Evolutionary conservation across 1,140 invertebrate genomes (phyloP).

Genomic region (Drosophila ficusphila): DNA sequence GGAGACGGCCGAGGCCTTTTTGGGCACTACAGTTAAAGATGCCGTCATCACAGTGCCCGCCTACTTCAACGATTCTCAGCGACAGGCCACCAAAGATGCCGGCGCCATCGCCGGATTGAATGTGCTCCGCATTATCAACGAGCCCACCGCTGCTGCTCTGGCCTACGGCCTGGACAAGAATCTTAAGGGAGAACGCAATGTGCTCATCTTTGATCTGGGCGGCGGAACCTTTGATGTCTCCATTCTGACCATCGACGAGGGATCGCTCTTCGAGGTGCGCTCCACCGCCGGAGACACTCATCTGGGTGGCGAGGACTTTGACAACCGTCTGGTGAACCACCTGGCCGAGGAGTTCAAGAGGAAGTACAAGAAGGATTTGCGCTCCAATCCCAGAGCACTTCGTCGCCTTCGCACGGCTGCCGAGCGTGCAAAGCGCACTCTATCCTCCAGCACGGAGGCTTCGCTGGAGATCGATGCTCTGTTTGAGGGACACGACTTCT

Average conservation of each 20-base stretch:
- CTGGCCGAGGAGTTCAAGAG: slow-evolving; percentile 90
- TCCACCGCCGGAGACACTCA: slow-evolving; percentile 91
- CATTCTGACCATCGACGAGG: slow-evolving; percentile 93
- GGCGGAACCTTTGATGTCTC: slow-evolving; percentile 94
- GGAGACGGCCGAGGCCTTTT: slow-evolving; percentile 91
- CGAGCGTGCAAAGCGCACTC: slow-evolving; percentile 88
- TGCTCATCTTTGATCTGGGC: slow-evolving; percentile 90
- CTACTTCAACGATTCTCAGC: slow-evolving; percentile 88
- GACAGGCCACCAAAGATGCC: slow-evolving; percentile 88
- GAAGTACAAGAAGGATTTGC: slow-evolving; percentile 92
- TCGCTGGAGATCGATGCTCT: slow-evolving; percentile 90
- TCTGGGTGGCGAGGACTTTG: slow-evolving; percentile 93
- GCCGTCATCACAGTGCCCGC: slow-evolving; percentile 87
- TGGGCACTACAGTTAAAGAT: slow-evolving; percentile 88
- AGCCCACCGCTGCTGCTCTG: slow-evolving; percentile 90
- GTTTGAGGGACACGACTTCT: slow-evolving; percentile 92
- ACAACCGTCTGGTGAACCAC: slow-evolving; percentile 92
- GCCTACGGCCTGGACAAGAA: slow-evolving; percentile 91
- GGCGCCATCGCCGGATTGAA: slow-evolving; percentile 88
- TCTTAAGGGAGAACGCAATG: slow-evolving; percentile 89
- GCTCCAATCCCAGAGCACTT: slow-evolving; percentile 90
- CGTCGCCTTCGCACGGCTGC: slow-evolving; percentile 90
- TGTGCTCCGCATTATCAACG: slow-evolving; percentile 89
- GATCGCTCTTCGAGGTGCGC: slow-evolving; percentile 91
- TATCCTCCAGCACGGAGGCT: slow-evolving; percentile 88